Percentiles rank a stretch among this genome's conserved stretches.
phyloP scores from a whole-genome alignment of 2,888 invertebrate genomes.

The Cataglyphis livida region DNA sequence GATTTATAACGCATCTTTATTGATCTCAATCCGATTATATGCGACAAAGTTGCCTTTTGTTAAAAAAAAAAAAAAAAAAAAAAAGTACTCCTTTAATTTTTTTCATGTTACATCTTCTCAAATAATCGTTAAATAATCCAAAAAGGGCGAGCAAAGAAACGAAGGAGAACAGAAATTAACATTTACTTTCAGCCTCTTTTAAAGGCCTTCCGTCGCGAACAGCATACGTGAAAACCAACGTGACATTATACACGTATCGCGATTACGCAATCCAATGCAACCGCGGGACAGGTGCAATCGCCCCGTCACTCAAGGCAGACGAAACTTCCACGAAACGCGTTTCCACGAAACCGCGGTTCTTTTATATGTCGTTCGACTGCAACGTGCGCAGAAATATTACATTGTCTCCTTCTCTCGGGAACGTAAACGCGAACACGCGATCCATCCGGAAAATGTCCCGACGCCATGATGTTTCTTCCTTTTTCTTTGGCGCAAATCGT shows the following conservation, averaged over 20 bases:
- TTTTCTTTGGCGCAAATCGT: conserved; percentile 17
- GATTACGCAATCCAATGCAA: conserved; percentile 35
- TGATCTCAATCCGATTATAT: too few relatives aligned
- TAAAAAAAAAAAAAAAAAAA: too few relatives aligned
- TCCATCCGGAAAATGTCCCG: neutral
- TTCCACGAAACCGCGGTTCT: conserved; percentile 32
- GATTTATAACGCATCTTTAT: too few relatives aligned
- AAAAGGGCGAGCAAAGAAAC: neutral
- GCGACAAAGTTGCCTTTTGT: too few relatives aligned
- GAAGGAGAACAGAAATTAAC: neutral
- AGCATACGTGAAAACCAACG: neutral
- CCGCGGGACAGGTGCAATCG: conserved; percentile 39
- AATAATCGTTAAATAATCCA: neutral
- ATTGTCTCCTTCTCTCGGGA: conserved; percentile 9
- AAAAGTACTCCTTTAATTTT: too few relatives aligned
- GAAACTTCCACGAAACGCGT: conserved; percentile 43
- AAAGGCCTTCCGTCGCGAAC: neutral
- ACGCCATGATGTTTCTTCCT: neutral
- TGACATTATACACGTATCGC: conserved; percentile 1
- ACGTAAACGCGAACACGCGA: conserved; percentile 33
- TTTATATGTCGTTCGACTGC: conserved; percentile 31
- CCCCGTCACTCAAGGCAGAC: conserved; percentile 44
- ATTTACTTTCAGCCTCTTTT: neutral
- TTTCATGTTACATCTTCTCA: neutral
- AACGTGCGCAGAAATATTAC: conserved; percentile 35